Evolutionary conservation across 1,140 invertebrate genomes (phyloP), one percentile per base, ranked within the genome.

Genomic region (Ceratosolen solmsi): DNA sequence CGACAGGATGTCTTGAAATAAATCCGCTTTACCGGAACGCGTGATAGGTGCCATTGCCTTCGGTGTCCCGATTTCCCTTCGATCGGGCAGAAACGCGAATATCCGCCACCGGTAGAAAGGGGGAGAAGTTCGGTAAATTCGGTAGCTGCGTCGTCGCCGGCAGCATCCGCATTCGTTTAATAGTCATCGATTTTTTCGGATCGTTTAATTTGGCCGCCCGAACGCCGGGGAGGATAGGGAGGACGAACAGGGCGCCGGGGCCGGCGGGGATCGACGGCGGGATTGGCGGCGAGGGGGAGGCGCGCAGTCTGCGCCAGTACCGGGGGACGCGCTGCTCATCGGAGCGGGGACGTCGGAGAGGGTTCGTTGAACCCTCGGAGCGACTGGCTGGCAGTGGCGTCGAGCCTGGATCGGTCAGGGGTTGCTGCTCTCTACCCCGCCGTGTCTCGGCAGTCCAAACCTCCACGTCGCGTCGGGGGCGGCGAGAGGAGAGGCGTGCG

Each of bases 321-420:
- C n/a, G n/a, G 54, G 5, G n/a, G 54, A 5, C 5, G 4, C n/a
- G 54, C 54, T 56, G n/a, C 17, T 56, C 15, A 25, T 22, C 51
- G 70, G 82, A 79, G 80, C 60, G 46, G 76, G 38, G 41, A 56
- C 54, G 2, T 33, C 20, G 27, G 30, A 68, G 41, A 71, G 80
- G 84, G 84, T 85, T 88, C 86, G 86, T 88, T 86, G 85, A 87
- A 87, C 85, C 83, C 83, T 80, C 81, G 75, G 83, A 84, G 65
- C 80, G 79, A 82, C 74, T 79, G 80, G 85, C 80, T 86, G 85
- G 86, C 84, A 84, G 85, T 84, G 87, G 63, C 63, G 58, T 63
- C 27, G 58, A 84, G 83, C 84, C 84, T 85, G 84, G 83, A 83
- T 86, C 80, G 75, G 82, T 83, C 81, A 77, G 80, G 83, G 78